Conservation (phyloP, 2,797 vertebrate genomes). For the Hozukius guyotensis region DNA sequence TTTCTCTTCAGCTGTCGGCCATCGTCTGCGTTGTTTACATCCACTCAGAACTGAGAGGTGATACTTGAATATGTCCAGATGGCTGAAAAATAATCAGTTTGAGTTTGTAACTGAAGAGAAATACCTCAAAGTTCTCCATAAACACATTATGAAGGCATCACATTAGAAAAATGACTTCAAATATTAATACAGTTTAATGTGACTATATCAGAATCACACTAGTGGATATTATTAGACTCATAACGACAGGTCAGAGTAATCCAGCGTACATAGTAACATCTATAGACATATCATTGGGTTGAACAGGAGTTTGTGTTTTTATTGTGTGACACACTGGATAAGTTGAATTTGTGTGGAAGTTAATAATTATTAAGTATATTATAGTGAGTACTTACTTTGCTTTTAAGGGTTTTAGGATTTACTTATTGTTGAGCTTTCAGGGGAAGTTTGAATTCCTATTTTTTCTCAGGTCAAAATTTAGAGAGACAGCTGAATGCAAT, state of each 20-base stretch:
- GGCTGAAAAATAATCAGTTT: neutral
- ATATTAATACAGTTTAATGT: neutral
- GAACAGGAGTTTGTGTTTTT: constrained; percentile 22
- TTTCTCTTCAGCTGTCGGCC: neutral
- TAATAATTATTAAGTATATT: neutral
- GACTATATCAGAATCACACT: neutral
- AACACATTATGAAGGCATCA: neutral
- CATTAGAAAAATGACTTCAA: neutral
- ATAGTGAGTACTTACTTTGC: neutral
- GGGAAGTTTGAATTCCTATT: neutral
- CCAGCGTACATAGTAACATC: neutral
- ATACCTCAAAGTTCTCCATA: neutral
- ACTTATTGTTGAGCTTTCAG: constrained; percentile 21
- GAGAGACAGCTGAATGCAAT: constrained; percentile 7
- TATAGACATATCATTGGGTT: neutral
- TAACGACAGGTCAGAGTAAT: neutral
- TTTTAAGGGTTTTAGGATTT: constrained; percentile 17
- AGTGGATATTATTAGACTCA: neutral
- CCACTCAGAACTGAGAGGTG: neutral
- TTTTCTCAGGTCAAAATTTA: constrained; percentile 28
- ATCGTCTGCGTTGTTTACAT: neutral
- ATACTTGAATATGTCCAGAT: constrained; percentile 24
- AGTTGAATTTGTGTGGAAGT: neutral
- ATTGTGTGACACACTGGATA: constrained; percentile 1
- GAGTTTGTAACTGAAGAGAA: neutral